Base-by-base conservation (phyloP, 2,797 vertebrate genomes). In the Oryzias sinensis region DNA sequence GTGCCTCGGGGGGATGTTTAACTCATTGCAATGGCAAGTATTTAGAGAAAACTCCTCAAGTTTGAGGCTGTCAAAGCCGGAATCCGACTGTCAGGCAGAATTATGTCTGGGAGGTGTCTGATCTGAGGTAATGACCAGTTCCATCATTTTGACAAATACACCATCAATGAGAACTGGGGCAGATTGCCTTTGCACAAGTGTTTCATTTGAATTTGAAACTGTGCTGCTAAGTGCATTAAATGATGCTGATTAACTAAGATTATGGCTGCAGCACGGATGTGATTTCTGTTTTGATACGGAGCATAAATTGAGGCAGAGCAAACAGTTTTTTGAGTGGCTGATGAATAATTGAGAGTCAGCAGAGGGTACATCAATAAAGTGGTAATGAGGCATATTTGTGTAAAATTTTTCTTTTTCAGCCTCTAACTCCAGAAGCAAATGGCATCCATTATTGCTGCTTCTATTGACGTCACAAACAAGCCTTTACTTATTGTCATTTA, bases 11-110 rank as follows among this genome's bases (percentile, higher is more conserved):
- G 94, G 95, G 93, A 94, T 96, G 94, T 96, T 98, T 97, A 97
- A 97, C 94, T 95, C 94, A 95, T 96, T 94, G 93, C 93, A 93
- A 91, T 93, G 91, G 93, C 91, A 93, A 93, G 90, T 95, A 96
- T 95, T 96, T 96, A 96, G 93, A 96, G 92, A 92, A 94, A 96
- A 95, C 95, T 95, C 95, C 91, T 91, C 93, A 93, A 94, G 94
- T 96, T 96, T 90, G 91, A 80, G 90, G 93, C 93, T 94, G 94
- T 96, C 94, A 96, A 90, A 92, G 90, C 90, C 81, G 78, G 90
- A 93, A 94, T 94, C 94, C 93, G 94, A 93, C 94, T 95, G 95
- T 97, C 95, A 97, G 93, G 91, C 87, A 92, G 91, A 88, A 95
- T 96, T 95, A 94, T 88, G 89, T 92, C 91, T 93, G 90, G 81